Evolutionary conservation across 2,888 invertebrate genomes (phyloP), one percentile per base, ranked within the genome.

Genomic region (Creontiades dilutus): DNA sequence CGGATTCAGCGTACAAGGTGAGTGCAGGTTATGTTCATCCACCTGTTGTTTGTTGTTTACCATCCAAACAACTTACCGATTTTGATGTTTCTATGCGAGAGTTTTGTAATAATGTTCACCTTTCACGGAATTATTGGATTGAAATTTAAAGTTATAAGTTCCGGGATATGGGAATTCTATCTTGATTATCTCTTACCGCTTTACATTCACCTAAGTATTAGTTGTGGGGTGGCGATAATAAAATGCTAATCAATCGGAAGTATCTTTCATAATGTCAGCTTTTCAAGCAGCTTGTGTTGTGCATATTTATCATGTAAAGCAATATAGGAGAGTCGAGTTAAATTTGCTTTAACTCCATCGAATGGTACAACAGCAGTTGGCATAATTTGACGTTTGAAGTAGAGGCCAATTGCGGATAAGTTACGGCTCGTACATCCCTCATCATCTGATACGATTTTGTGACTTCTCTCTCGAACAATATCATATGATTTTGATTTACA

Each of bases 11-110:
- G 82, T 82, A 27, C 19, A 82, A 82, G 82, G 82, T 82, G 23
- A 82, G 82, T 82, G 16, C 7, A n/a, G 19, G 19, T 48, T 48
- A 48, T 52, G 81, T 81, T 11, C 23, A 48, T 47, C 80, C 80
- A 82, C 82, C 82, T 82, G 82, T 82, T 82, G 81, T 81, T 81
- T 81, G n/a, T n/a, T 47, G 48, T 27, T 48, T 82, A 46, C 52
- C 52, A 23, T 7, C 23, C 11, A 68, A 68, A 19, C 16, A 48
- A 0, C 12, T 19, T 46, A n/a, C 19, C 16, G 16, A 7, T 46
- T 46, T 7, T 46, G 7, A 46, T 0, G 37, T 19, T 80, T 46
- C 14, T n/a, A 47, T 1, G 46, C 4, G 2, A 37, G 37, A 4
- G n/a, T 46, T 80, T 7, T 23, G 68, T 23, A 61, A 0, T 2